Conservation (phyloP, 2,113 vertebrate genomes). For the Colossoma macropomum region DNA sequence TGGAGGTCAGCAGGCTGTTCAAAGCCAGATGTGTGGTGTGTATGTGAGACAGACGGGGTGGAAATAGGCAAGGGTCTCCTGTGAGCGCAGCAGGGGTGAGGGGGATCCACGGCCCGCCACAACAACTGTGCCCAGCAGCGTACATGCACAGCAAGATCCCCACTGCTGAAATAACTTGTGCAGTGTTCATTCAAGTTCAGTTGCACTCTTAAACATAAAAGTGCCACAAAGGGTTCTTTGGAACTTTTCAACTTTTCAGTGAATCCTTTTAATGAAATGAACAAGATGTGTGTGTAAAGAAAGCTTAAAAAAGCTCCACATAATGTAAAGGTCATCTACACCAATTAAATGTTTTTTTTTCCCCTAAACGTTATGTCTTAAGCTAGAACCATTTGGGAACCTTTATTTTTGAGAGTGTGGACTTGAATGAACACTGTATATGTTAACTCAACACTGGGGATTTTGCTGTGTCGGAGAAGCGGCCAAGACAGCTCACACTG, state of each 20-base stretch:
- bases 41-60: not conserved
- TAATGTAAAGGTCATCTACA: too few relatives aligned
- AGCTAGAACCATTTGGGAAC: not conserved
- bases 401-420: not conserved
- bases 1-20: not conserved
- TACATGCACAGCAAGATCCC: slow-evolving; percentile 53
- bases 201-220: not conserved
- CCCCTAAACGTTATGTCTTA: not conserved
- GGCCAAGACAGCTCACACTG: slow-evolving; percentile 58
- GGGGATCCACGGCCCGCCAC: slow-evolving; percentile 28
- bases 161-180: slow-evolving; percentile 24
- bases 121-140: slow-evolving; percentile 42
- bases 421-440: not conserved
- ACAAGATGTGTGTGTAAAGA: too few relatives aligned
- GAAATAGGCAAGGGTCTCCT: slow-evolving; percentile 27
- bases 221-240: not conserved
- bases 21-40: not conserved
- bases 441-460: not conserved
- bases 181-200: not conserved
- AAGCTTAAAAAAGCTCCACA: not conserved
- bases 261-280: too few relatives aligned
- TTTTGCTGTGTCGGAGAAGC: slow-evolving; percentile 55
- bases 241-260: too few relatives aligned
- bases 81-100: slow-evolving; percentile 22
- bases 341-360: too few relatives aligned